These are phyloP conservation scores for Ctenosaura bakeri DNA, from an alignment of 2,797 vertebrate species.

Conservation along the genomic window DNA sequence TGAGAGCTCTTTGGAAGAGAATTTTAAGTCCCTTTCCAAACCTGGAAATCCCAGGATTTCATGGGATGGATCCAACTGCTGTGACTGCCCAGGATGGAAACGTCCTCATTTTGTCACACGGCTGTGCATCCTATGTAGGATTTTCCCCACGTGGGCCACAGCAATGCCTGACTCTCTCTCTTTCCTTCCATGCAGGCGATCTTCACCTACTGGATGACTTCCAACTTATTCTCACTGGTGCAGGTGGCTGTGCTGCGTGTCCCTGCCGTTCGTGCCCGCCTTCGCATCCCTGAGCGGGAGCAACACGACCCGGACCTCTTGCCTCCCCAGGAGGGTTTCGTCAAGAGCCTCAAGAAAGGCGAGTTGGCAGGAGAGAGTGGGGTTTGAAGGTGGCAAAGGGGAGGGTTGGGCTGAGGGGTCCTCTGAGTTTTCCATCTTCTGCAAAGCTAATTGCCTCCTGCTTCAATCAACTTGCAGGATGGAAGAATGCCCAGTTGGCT, in stretches of 20 bases:
- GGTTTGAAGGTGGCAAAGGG: neutral
- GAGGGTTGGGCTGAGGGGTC: neutral
- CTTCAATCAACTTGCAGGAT: slow-evolving; percentile 77
- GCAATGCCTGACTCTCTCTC: neutral
- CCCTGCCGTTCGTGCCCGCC: slow-evolving; percentile 79
- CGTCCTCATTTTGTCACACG: too few relatives aligned
- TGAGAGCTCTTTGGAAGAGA: too few relatives aligned
- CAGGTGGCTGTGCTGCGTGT: slow-evolving; percentile 87
- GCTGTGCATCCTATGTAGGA: accelerated
- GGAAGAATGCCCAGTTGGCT: slow-evolving; percentile 87
- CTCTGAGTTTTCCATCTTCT: accelerated
- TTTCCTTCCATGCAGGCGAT: slow-evolving; percentile 81
- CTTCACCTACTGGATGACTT: slow-evolving; percentile 92
- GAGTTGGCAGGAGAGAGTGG: neutral
- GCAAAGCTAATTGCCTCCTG: slow-evolving; percentile 34
- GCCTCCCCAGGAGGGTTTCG: slow-evolving; percentile 81
- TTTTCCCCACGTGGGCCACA: neutral
- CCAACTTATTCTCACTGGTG: slow-evolving; percentile 88
- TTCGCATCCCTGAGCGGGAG: slow-evolving; percentile 84
- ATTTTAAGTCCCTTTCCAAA: too few relatives aligned
- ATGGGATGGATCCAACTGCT: too few relatives aligned
- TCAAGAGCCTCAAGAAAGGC: slow-evolving; percentile 86
- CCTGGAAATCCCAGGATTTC: too few relatives aligned
- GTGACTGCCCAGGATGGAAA: too few relatives aligned
- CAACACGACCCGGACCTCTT: slow-evolving; percentile 75